Evolutionary conservation across 2,888 invertebrate species (phyloP), one percentile per base, ranked within the genome.

Genomic region (Amblyjoppa proteus): DNA sequence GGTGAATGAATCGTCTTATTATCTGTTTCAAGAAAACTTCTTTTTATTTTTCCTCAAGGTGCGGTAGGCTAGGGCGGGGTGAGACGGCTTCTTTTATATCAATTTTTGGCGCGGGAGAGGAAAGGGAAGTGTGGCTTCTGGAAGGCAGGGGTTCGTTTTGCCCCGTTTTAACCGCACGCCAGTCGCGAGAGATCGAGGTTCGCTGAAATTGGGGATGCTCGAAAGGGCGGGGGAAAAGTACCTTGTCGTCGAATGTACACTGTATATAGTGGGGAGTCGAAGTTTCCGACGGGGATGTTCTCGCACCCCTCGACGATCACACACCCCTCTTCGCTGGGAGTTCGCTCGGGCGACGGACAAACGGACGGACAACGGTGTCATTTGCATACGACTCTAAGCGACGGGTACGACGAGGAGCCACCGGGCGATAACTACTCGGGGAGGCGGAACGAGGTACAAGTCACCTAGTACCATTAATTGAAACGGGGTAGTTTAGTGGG

Each of bases 401-500:
- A 88, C 87, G 88, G 73, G 80, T 68, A 34, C 88, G 88, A 90
- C 89, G 89, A 90, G 53, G 69, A 89, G 88, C 85, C 86, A 87
- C 83, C 88, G 51, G 79, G 89, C 89, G 91, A 91, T 92, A 92
- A 91, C 91, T 91, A 90, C 84, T 90, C 88, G 89, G 91, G 91
- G 90, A 90, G 80, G 88, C 87, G 88, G 90, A 92, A 91, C 88
- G 90, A 91, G 90, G 89, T 91, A 92, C 92, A 92, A 92, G 91
- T 92, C 91, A 91, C 91, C 92, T 91, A 91, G 91, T 91, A 91
- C 89, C 90, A 90, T 91, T 92, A 92, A 92, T 92, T 92, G 92
- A 92, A 92, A 92, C 89, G 90, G 92, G 90, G 92, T 92, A 90
- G 89, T 88, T 91, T 87, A 81, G 82, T 83, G 77, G 76, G 71